Base-by-base conservation (phyloP, 1,140 invertebrate species). In the Melitaea cinxia region DNA sequence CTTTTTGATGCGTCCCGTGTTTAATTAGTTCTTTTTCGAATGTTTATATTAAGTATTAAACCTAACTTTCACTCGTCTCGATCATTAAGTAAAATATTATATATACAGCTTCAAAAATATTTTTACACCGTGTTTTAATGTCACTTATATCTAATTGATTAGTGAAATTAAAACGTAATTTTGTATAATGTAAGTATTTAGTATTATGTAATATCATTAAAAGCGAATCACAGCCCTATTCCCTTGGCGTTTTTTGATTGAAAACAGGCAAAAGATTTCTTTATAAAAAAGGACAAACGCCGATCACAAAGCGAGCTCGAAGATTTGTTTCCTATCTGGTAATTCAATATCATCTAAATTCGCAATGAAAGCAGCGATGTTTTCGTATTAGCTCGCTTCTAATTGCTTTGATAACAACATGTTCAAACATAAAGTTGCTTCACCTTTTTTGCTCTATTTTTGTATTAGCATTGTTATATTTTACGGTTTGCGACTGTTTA, bases 241-340 rank as follows among this genome's bases (percentile, higher is more conserved):
- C 64, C 53, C 50, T 73, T 55, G 21, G 37, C 33, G 15, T 57
- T 75, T 78, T 77, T 77, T 73, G 42, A 82, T 82, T 80, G 78
- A 84, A 84, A 79, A 72, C 75, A 77, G 72, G 77, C 80, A 81
- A 82, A 84, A 73, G 74, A 76, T 75, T 82, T 78, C 72, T 73
- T 52, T 30, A 65, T 50, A 73, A 81, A 63, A 83, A 84, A 74
- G 71, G 77, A 77, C 75, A 82, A 84, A 82, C 74, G 69, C 75
- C 73, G 75, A 72, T 75, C 73, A 75, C 79, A 77, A 78, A 72
- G 72, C 72, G 42, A 59, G 47, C 35, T 54, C 62, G 33, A 68
- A 74, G 78, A 79, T 79, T 77, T 80, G 73, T 80, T 73, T 72
- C 75, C 70, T 54, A 52, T 52, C 61, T 45, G 73, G 77, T 80